A percentile compares a stretch with the other conserved stretches of the same genome.
Conservation (phyloP, 2,797 vertebrate genomes). For the Scyliorhinus canicula region DNA sequence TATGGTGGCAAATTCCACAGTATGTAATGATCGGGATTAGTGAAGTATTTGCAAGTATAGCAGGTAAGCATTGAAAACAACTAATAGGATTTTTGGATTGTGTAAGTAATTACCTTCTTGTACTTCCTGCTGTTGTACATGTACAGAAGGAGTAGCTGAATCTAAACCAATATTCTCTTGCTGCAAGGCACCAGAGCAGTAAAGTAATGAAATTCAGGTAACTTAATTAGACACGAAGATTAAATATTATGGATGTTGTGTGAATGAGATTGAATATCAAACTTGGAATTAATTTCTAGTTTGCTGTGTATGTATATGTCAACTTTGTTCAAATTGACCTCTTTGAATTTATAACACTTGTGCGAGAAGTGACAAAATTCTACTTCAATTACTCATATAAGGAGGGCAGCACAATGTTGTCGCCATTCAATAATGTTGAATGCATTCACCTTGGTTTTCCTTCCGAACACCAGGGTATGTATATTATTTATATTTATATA, state of each 20-base stretch:
- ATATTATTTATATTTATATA: neutral
- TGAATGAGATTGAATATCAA: neutral
- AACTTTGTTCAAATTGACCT: neutral
- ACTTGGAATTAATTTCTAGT: neutral
- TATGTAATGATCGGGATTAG: conserved; percentile 94
- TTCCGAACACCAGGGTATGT: neutral
- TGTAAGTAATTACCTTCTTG: neutral
- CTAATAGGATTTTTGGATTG: neutral
- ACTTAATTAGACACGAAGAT: neutral
- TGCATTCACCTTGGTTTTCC: neutral
- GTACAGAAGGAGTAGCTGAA: neutral
- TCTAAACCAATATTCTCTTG: neutral
- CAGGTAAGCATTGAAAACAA: conserved; percentile 64
- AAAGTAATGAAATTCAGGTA: neutral
- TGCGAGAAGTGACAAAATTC: neutral
- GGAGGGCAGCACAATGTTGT: neutral
- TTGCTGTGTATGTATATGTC: neutral
- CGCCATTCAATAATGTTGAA: neutral
- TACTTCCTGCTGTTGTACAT: neutral
- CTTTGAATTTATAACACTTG: neutral
- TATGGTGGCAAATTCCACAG: conserved; percentile 98
- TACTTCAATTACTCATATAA: neutral
- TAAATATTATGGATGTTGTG: neutral
- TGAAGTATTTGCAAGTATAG: conserved; percentile 95
- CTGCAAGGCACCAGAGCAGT: neutral